A percentile compares a stretch with the other conserved stretches of the same genome.
Conservation (phyloP, 2,888 invertebrate genomes). For the Argyra leucocephala region DNA sequence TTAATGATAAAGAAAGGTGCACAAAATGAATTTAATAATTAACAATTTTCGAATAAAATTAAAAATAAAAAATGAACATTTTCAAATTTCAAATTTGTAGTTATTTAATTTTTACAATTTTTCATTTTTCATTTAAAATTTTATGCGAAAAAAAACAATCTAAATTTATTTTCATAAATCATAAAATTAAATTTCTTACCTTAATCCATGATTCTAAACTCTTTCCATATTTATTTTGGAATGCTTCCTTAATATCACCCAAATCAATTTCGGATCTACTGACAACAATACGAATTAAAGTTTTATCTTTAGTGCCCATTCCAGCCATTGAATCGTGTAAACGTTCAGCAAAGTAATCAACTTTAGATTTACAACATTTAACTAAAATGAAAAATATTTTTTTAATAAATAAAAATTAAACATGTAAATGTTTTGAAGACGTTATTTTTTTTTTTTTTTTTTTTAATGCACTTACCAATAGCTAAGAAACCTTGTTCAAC, state of each 20-base stretch:
- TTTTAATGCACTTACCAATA: conserved; percentile 55
- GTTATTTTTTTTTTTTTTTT: neutral
- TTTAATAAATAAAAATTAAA: conserved; percentile 7
- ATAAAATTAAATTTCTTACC: conserved; percentile 50
- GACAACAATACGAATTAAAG: conserved; percentile 82
- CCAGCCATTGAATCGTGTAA: conserved; percentile 87
- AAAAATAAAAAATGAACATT: conserved; percentile 16
- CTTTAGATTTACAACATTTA: conserved; percentile 81
- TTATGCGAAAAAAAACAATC: neutral
- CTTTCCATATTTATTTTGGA: conserved; percentile 73
- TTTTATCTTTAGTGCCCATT: conserved; percentile 76
- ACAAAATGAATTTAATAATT: conserved; percentile 5
- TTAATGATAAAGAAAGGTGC: neutral
- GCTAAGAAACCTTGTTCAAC: conserved; percentile 78
- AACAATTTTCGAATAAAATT: neutral
- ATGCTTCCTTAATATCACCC: conserved; percentile 85
- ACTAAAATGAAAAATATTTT: conserved; percentile 55
- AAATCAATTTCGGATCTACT: conserved; percentile 86
- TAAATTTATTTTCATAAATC: conserved; percentile 10
- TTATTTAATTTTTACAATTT: conserved; percentile 15
- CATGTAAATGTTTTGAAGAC: neutral
- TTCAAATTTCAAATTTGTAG: conserved; percentile 4
- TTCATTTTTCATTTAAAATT: conserved; percentile 16
- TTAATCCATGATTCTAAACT: conserved; percentile 74
- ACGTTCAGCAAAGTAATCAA: conserved; percentile 84